Evolutionary conservation across 1,140 invertebrate genomes (phyloP), one percentile per base, ranked within the genome.

Genomic region (Hypsibius dujardini): DNA sequence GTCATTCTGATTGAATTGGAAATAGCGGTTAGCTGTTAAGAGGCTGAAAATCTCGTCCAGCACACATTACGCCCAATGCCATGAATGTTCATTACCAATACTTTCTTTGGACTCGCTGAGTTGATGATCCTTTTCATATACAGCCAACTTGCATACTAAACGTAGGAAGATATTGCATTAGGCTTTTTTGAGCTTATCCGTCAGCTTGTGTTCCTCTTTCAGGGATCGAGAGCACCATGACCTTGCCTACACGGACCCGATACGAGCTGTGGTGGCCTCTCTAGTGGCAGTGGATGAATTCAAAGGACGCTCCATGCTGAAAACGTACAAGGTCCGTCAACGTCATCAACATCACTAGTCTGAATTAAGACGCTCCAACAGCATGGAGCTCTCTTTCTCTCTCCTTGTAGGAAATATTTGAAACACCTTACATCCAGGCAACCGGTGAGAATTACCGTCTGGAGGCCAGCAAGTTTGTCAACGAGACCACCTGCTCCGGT

Each of bases 281-380:
- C 42, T 67, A 7, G 62, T 67, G 7, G 62, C 42, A 3, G 7
- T 67, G 62, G 62, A 67, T 42, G 62, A 67, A 7, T 67, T 67
- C 62, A 67, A 67, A 42, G 62, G 62, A 67, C 62, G 62, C 12
- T 42, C 62, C 3, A 3, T 42, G 62, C 42, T 67, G 42, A 67
- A 67, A 67, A 67, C 62, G 3, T 67, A 67, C 62, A 7, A 42
- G n/a, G n/a, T n/a, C n/a, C n/a, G n/a, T n/a, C n/a, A n/a, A n/a
- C n/a, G n/a, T n/a, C n/a, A n/a, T n/a, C n/a, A n/a, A n/a, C n/a
- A n/a, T n/a, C n/a, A n/a, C n/a, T n/a, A n/a, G n/a, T n/a, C n/a
- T n/a, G n/a, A n/a, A n/a, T n/a, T n/a, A n/a, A n/a, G n/a, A n/a
- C n/a, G n/a, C n/a, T n/a, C n/a, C n/a, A n/a, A n/a, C n/a, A n/a